Evolutionary conservation across 1,140 invertebrate species (phyloP).

Genomic region (Lucilia cuprina): DNA sequence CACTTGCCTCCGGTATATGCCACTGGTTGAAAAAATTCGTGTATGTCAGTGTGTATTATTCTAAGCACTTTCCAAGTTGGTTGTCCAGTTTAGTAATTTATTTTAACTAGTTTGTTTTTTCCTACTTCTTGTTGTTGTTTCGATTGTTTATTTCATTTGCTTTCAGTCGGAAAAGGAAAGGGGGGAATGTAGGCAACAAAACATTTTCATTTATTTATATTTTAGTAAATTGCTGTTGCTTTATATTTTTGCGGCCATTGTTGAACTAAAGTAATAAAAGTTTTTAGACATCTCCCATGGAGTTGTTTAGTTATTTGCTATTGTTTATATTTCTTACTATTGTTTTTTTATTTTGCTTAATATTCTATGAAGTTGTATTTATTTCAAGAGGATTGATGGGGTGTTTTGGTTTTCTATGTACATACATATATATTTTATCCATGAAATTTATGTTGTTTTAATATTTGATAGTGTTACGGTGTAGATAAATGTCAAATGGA

Average conservation of each 20-base stretch:
- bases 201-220: neutral
- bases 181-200: neutral
- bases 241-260: conserved; percentile 5
- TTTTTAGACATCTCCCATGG: conserved; percentile 32
- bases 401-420: neutral
- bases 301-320: conserved; percentile 24
- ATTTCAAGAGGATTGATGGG: conserved; percentile 15
- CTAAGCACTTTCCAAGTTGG: conserved; percentile 5
- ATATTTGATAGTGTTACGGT: conserved; percentile 6
- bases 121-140: neutral
- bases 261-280: conserved; percentile 29
- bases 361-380: neutral
- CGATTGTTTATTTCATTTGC: conserved; percentile 19
- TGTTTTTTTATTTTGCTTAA: neutral
- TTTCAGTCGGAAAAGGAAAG: neutral
- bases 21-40: neutral
- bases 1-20: conserved; percentile 19
- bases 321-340: neutral
- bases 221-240: neutral
- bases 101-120: conserved; percentile 24
- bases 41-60: neutral
- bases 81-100: conserved; percentile 27
- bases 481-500: neutral
- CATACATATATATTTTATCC: conserved; percentile 29
- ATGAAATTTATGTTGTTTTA: conserved; percentile 31